phyloP scores from a whole-genome alignment of 2,113 vertebrate species.

The Albula glossodonta region DNA sequence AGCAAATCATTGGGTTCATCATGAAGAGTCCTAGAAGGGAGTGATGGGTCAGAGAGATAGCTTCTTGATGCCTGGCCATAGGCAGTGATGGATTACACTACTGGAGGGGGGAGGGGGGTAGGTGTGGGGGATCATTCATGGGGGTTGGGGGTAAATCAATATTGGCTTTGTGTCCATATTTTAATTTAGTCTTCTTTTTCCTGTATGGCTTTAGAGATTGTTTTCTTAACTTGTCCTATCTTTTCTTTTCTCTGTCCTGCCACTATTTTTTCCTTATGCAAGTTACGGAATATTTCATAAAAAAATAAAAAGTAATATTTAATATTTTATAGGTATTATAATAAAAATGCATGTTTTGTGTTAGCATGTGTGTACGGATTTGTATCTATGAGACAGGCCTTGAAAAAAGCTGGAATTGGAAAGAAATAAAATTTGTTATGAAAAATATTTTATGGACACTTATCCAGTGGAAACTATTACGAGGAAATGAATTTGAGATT shows the following conservation, averaged over 20 bases:
- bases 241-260: neutral
- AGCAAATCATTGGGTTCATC: constrained; percentile 49
- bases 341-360: neutral
- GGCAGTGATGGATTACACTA: constrained; percentile 43
- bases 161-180: neutral
- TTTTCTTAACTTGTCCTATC: no score
- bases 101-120: neutral
- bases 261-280: no score
- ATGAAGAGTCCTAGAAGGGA: constrained; percentile 37
- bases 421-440: neutral
- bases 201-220: no score
- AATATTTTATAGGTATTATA: no score
- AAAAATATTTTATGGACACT: neutral
- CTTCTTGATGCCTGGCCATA: constrained; percentile 20
- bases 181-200: neutral
- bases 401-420: neutral
- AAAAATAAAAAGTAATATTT: neutral
- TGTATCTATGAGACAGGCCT: neutral
- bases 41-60: constrained; percentile 45
- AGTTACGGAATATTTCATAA: neutral
- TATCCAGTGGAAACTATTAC: neutral
- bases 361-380: neutral
- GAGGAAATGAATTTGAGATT: neutral
- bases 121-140: constrained; percentile 6
- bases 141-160: constrained; percentile 15